Percentiles rank a stretch among this genome's conserved stretches.
These are phyloP conservation scores for Megaleporinus macrocephalus DNA, from an alignment of 2,113 vertebrate species.

Conservation along the genomic window DNA sequence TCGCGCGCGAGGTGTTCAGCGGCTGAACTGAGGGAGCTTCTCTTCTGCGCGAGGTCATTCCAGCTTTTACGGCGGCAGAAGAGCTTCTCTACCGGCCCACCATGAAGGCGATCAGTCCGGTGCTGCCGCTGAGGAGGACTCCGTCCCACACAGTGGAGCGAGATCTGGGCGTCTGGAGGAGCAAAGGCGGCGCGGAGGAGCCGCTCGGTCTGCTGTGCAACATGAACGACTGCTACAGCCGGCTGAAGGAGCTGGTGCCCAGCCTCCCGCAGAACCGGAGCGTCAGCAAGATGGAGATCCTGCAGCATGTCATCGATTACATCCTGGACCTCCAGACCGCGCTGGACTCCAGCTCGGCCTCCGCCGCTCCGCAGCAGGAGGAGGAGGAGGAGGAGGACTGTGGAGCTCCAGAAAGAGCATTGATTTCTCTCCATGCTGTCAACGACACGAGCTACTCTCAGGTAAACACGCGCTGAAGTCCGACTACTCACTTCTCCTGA, in stretches of 20 bases:
- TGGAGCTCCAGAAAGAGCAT: slow-evolving; percentile 74
- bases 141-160: slow-evolving; percentile 79
- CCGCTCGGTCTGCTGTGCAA: slow-evolving; percentile 86
- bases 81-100: background rate
- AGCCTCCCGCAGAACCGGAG: slow-evolving; percentile 88
- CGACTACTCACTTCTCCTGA: background rate
- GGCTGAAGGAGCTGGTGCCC: slow-evolving; percentile 89
- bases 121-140: slow-evolving; percentile 79
- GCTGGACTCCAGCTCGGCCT: slow-evolving; percentile 83
- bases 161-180: slow-evolving; percentile 80
- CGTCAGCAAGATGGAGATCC: slow-evolving; percentile 92
- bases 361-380: slow-evolving; percentile 76
- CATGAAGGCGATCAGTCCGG: slow-evolving; percentile 89
- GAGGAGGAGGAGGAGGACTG: slow-evolving; percentile 27
- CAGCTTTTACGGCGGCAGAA: background rate
- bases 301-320: slow-evolving; percentile 93
- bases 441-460: slow-evolving; percentile 83
- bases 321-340: slow-evolving; percentile 91
- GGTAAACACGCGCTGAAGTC: slow-evolving; percentile 68
- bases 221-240: slow-evolving; percentile 91
- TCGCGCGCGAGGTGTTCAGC: background rate
- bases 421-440: slow-evolving; percentile 81
- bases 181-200: slow-evolving; percentile 84
- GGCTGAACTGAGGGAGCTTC: background rate
- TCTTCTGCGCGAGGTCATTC: too few relatives aligned